Percentiles rank a stretch among this genome's conserved stretches.
Evolutionary conservation across 2,797 vertebrate species (phyloP).

Genomic region (Tiaroga cobitis): DNA sequence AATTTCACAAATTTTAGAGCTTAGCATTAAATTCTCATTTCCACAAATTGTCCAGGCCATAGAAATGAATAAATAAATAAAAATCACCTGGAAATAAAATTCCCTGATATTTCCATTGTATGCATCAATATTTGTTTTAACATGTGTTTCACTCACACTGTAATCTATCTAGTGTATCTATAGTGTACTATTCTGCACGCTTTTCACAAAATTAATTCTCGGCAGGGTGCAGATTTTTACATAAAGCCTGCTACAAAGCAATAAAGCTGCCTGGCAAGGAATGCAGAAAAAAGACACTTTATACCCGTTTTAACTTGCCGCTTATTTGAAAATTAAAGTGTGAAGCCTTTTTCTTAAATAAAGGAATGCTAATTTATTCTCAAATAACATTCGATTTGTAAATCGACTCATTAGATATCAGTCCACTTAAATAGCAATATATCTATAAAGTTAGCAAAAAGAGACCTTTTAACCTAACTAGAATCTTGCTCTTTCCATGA

Average conservation of each 20-base stretch:
- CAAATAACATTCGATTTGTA: background rate
- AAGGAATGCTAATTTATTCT: background rate
- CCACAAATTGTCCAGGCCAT: background rate
- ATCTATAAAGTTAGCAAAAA: background rate
- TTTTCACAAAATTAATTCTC: background rate
- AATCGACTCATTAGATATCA: background rate
- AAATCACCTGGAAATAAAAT: background rate
- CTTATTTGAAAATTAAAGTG: constrained; percentile 14
- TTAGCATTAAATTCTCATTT: background rate
- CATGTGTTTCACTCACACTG: background rate
- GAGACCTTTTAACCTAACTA: background rate
- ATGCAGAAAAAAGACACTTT: constrained; percentile 52
- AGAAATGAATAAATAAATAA: background rate
- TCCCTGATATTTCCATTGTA: background rate
- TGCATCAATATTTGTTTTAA: too few species aligned
- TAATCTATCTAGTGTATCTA: background rate
- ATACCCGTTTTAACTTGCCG: constrained; percentile 31
- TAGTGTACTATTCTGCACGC: background rate
- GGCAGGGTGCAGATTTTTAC: constrained; percentile 27
- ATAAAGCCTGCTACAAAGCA: constrained; percentile 38
- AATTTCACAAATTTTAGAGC: background rate
- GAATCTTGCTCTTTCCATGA: background rate
- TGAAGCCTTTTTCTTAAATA: constrained; percentile 13
- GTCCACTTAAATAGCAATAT: constrained; percentile 2
- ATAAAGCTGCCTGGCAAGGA: constrained; percentile 45